Evolutionary conservation across 1,140 invertebrate genomes (phyloP), one percentile per base, ranked within the genome.

Genomic region (Drosophila orosa): DNA sequence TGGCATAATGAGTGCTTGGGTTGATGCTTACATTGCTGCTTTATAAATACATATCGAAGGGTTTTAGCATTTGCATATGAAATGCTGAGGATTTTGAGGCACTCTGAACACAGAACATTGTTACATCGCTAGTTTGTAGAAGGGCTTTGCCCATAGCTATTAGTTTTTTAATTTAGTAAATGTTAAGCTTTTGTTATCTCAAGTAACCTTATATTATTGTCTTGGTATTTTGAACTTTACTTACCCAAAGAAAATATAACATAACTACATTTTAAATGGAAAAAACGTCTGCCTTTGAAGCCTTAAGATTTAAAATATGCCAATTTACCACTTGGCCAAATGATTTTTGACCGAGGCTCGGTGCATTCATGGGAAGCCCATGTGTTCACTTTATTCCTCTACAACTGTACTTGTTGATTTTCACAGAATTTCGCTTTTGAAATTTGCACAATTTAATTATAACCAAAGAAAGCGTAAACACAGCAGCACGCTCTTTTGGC

Each of bases 1-100:
- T 42, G 37, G 61, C 52, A 54, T 83, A 79, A 83, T 83, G 71
- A 79, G 65, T 58, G 17, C 57, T 74, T 39, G 50, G 67, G 27
- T 10, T 33, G 10, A 19, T 27, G 29, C 6, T 44, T 25, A 5
- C 22, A 24, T 9, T 25, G 35, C 9, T 47, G 44, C 12, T 58
- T 44, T 42, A 58, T 40, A 33, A 29, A 69, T 33, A 25, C 37
- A 44, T 57, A 84, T 71, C 72, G 75, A 72, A 58, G 57, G 83
- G 78, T 71, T 67, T 80, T 74, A 73, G 73, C 62, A 76, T 78
- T 76, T 76, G 55, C 75, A 80, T 84, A 67, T 61, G 37, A 69
- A 71, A 55, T 66, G 55, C 48, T 15, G 3, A n/a, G 25, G 13
- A 25, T n/a, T n/a, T 15, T 45, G 1, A 3, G 15, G 44, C 3